Base-by-base conservation (phyloP, 2,888 invertebrate genomes). In the Epistrophe grossulariae region DNA sequence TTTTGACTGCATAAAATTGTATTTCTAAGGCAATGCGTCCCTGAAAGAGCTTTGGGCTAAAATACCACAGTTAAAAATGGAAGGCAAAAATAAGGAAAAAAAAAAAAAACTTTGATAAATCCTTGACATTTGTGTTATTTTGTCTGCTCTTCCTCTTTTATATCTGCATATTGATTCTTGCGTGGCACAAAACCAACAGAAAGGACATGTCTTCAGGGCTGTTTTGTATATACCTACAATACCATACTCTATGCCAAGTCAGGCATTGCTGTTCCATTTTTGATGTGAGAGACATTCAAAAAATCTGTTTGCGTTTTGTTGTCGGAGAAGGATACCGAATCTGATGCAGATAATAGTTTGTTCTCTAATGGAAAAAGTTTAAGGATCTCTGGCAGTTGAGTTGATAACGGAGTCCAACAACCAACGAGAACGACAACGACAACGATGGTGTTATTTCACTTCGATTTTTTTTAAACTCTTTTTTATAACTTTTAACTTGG, bases 311-410 rank as follows among this genome's bases (percentile, higher is more conserved):
- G 60, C 50, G 40, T 68, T 72, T 77, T 70, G 73, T 59, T 84
- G 77, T 38, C 50, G 8, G 35, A 73, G 60, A 40, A 38, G 60
- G 60, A 60, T 59, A 48, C 79, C 76, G 60, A 68, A 84, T 80
- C 84, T 70, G 81, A 81, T 81, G 78, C 73, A 62, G 81, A 82
- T 76, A 82, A 76, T 76, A 76, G 82, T 85, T 71, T 62, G 62
- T 59, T 59, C 59, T 74, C 74, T 79, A 82, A 87, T 82, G 87
- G 82, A 74, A 87, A 87, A 82, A 87, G 59, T 85, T 85, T 85
- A 70, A 55, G 80, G 70, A 79, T 82, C 62, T 82, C 71, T 78
- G 73, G 81, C 60, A 77, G 76, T 80, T 80, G 77, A 81, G 80
- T 72, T 80, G 72, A 80, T 84, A 84, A 81, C 68, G 68, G 17